Conservation (phyloP, 2,113 vertebrate species). For the Manacus vitellinus region DNA sequence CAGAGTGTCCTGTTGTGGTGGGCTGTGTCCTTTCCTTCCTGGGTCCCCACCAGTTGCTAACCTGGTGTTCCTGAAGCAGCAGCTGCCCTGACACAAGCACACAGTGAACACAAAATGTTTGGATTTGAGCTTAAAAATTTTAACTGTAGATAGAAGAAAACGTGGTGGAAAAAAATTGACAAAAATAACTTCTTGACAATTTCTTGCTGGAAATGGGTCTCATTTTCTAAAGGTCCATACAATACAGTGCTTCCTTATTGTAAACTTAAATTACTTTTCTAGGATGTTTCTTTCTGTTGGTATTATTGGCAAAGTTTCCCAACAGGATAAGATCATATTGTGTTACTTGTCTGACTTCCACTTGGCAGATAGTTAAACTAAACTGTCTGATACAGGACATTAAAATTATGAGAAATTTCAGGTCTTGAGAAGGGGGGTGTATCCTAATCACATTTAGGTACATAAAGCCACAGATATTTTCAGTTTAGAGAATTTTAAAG, state of each 20-base stretch:
- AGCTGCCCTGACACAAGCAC: background rate
- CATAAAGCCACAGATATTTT: background rate
- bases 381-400: background rate
- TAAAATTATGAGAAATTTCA: background rate
- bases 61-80: background rate
- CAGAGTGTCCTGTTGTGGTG: background rate
- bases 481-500: background rate
- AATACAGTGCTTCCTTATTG: background rate
- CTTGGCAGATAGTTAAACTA: background rate
- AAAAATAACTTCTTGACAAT: background rate
- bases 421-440: background rate
- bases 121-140: background rate
- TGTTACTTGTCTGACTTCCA: background rate
- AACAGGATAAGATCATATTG: background rate
- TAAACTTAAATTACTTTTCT: background rate
- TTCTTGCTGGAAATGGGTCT: background rate
- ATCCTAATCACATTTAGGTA: background rate
- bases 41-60: background rate
- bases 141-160: background rate
- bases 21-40: background rate
- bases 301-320: background rate
- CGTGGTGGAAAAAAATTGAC: fast-evolving
- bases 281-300: background rate
- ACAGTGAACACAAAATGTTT: background rate
- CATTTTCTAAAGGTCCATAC: background rate